phyloP scores from a whole-genome alignment of 2,797 vertebrate genomes.

The Malacoraja senta region DNA sequence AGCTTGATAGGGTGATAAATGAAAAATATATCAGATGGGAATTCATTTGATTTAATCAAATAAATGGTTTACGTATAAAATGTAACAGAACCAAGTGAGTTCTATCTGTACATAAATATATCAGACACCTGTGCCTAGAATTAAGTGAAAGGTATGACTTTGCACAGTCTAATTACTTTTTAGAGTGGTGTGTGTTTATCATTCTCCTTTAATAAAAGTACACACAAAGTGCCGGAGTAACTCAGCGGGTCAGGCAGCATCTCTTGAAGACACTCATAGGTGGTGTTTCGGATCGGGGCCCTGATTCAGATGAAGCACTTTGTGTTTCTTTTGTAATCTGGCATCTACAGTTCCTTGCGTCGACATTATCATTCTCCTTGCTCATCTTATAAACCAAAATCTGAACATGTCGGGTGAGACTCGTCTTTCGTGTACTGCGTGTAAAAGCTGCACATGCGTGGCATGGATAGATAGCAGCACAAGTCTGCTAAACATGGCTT shows the following conservation, averaged over 20 bases:
- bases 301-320: too few relatives aligned
- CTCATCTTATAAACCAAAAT: background rate
- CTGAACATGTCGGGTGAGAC: background rate
- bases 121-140: background rate
- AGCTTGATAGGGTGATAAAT: background rate
- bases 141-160: background rate
- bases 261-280: too few relatives aligned
- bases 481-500: background rate
- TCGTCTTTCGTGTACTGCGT: background rate
- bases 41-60: slow-evolving; percentile 21
- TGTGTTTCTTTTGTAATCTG: too few relatives aligned
- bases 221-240: too few relatives aligned
- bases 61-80: background rate
- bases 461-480: slow-evolving; percentile 10
- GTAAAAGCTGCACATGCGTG: background rate
- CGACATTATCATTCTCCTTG: background rate
- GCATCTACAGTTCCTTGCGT: too few relatives aligned
- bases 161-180: background rate
- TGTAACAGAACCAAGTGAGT: background rate
- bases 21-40: background rate
- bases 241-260: too few relatives aligned
- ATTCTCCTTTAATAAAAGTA: background rate
- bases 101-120: background rate
- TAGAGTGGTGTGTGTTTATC: background rate
- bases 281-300: too few relatives aligned